Evolutionary conservation across 1,140 invertebrate genomes (phyloP).

Genomic region (Zelostemma sp.): DNA sequence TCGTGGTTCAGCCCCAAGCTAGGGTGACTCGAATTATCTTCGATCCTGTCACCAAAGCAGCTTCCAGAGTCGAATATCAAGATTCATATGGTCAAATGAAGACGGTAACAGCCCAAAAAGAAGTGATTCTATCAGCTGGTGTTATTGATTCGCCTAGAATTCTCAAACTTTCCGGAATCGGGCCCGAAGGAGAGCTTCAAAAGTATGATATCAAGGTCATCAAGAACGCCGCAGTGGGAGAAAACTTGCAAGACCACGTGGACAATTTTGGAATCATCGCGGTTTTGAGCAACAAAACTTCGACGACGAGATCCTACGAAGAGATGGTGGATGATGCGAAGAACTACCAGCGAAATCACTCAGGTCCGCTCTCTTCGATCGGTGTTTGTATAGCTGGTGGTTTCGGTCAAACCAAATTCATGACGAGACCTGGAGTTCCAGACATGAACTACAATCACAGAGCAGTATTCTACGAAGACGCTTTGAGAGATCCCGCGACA

Average conservation of each 20-base stretch:
- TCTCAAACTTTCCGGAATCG: slow-evolving; percentile 74
- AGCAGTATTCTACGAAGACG: slow-evolving; percentile 58
- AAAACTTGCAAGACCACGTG: slow-evolving; percentile 79
- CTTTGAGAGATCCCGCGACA: slow-evolving; percentile 46
- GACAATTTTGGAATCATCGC: slow-evolving; percentile 73
- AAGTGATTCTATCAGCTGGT: slow-evolving; percentile 76
- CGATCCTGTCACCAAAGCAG: slow-evolving; percentile 76
- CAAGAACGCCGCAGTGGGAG: slow-evolving; percentile 77
- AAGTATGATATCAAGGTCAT: slow-evolving; percentile 69
- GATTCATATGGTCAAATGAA: slow-evolving; percentile 66
- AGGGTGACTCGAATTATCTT: slow-evolving; percentile 81
- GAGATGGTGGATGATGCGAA: slow-evolving; percentile 71
- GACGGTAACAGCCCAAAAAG: slow-evolving; percentile 71
- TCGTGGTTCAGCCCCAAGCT: slow-evolving; percentile 78
- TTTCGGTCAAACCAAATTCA: slow-evolving; percentile 59
- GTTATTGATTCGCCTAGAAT: slow-evolving; percentile 74
- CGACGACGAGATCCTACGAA: slow-evolving; percentile 64
- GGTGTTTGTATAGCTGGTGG: slow-evolving; percentile 55
- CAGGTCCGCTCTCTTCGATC: slow-evolving; percentile 61
- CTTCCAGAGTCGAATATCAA: slow-evolving; percentile 77
- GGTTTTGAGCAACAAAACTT: slow-evolving; percentile 68
- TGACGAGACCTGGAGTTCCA: slow-evolving; percentile 60
- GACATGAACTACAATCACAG: slow-evolving; percentile 78
- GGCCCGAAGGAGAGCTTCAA: slow-evolving; percentile 68
- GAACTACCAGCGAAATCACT: slow-evolving; percentile 58